These are phyloP conservation scores for Orientallactaga sibirica DNA, from an alignment of 2,797 vertebrate genomes.

Conservation along the genomic window DNA sequence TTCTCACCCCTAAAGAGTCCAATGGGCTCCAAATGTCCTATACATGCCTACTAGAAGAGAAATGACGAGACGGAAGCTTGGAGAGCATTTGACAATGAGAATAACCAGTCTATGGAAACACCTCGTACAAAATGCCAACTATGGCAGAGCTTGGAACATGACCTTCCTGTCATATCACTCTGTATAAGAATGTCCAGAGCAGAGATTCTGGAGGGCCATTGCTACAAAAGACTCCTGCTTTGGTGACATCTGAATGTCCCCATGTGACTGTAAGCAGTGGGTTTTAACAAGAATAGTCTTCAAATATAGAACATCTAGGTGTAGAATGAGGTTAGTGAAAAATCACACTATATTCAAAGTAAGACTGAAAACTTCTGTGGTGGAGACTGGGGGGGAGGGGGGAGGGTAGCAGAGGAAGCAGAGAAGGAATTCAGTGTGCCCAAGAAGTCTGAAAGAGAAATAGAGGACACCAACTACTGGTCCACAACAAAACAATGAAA, in stretches of 20 bases:
- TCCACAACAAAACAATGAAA: background rate
- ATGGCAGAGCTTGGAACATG: background rate
- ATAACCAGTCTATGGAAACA: background rate
- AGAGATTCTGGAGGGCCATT: background rate
- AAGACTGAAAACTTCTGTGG: background rate
- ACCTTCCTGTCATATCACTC: background rate
- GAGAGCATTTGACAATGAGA: background rate
- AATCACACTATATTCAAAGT: background rate
- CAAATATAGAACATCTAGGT: background rate
- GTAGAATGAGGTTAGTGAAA: background rate
- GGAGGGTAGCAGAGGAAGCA: background rate
- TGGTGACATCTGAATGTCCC: background rate
- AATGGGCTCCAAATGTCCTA: background rate
- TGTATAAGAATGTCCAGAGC: background rate
- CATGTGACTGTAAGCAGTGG: background rate
- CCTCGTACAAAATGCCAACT: background rate
- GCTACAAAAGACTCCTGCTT: background rate
- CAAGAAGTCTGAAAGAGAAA: background rate
- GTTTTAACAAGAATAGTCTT: background rate
- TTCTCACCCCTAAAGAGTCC: constrained; percentile 13
- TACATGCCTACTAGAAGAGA: background rate
- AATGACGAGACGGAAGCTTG: background rate
- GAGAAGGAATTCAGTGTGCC: background rate
- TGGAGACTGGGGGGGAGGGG: too few relatives aligned
- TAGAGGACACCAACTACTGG: background rate